Conservation (phyloP, 2,797 vertebrate genomes). For the Amazonetta brasiliensis region DNA sequence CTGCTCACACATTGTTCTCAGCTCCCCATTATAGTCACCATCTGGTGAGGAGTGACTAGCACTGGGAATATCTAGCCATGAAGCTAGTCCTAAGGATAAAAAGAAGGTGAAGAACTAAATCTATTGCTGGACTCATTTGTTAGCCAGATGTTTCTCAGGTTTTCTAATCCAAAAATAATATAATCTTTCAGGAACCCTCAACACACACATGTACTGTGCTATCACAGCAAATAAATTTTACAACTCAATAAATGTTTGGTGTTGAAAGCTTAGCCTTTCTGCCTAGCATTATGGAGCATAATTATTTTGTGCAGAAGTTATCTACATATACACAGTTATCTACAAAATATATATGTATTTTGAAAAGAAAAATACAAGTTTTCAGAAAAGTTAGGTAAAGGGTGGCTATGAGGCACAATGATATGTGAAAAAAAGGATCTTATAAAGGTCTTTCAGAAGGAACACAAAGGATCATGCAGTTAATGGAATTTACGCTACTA, state of each 20-base stretch:
- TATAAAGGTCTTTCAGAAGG: background rate
- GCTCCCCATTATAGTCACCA: background rate
- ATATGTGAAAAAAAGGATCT: background rate
- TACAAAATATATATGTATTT: background rate
- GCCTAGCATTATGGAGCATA: background rate
- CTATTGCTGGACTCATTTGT: background rate
- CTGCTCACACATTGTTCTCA: background rate
- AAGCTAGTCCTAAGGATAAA: background rate
- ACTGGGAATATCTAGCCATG: background rate
- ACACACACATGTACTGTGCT: background rate
- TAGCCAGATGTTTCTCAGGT: slow-evolving; percentile 13
- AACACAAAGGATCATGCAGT: background rate
- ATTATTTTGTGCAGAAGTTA: background rate
- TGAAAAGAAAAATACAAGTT: background rate
- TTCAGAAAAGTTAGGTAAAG: background rate
- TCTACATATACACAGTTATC: background rate
- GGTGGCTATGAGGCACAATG: background rate
- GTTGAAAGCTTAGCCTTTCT: slow-evolving; percentile 6
- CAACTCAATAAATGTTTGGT: background rate
- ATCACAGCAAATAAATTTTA: background rate
- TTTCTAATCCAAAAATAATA: background rate
- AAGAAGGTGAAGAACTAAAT: background rate
- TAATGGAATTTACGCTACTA: background rate
- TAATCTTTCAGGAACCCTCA: background rate
- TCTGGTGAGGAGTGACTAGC: background rate